A percentile compares a stretch with the other conserved stretches of the same genome.
These are phyloP conservation scores for Sebastes umbrosus DNA, from an alignment of 2,797 vertebrate genomes.

Conservation along the genomic window DNA sequence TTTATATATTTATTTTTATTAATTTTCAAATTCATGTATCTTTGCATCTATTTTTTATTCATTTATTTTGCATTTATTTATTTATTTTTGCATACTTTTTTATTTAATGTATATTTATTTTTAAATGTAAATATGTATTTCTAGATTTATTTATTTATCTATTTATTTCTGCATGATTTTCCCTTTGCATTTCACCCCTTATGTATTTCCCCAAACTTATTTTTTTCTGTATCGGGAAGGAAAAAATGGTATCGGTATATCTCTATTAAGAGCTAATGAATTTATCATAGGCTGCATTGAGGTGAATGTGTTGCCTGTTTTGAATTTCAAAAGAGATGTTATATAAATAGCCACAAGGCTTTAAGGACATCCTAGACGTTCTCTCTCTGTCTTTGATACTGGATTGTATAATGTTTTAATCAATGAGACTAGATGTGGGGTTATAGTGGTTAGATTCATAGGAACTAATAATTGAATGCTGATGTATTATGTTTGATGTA, in stretches of 20 bases:
- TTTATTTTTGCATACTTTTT: too few species aligned
- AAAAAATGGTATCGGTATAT: too few species aligned
- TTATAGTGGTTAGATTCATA: neutral
- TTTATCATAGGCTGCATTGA: neutral
- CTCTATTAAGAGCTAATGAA: neutral
- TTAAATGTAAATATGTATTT: too few species aligned
- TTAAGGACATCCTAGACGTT: neutral
- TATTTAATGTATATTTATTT: too few species aligned
- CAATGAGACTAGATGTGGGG: neutral
- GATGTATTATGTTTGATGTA: neutral
- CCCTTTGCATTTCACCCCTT: too few species aligned
- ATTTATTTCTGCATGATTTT: too few species aligned
- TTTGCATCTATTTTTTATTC: too few species aligned
- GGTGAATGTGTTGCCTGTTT: neutral
- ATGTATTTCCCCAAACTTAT: fast-evolving
- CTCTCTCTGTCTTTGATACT: neutral
- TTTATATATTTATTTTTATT: too few species aligned
- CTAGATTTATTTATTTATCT: too few species aligned
- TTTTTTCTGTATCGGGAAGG: fast-evolving
- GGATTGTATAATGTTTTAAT: neutral
- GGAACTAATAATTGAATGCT: neutral
- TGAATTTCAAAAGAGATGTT: neutral
- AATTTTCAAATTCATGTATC: too few species aligned
- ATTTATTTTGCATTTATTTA: too few species aligned
- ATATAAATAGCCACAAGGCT: neutral